Base-by-base conservation (phyloP, 2,113 vertebrate genomes). In the Crotalus viridis region DNA sequence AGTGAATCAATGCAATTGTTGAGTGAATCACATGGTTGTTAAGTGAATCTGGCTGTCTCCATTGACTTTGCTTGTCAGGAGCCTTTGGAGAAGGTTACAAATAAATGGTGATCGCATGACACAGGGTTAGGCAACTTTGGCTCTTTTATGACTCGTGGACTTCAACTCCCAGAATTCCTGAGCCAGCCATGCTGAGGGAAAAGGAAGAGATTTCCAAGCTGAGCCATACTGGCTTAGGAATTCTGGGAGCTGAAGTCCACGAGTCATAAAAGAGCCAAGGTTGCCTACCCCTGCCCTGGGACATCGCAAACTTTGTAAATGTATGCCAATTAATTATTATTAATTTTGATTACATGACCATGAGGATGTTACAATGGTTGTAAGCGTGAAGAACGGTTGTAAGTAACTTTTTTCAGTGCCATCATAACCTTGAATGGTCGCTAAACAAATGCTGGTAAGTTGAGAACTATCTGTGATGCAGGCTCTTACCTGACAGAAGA, bases 401-500 rank as follows among this genome's bases (percentile, higher is more conserved):
- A 46, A 46, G 43, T 33, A n/a, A 17, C 48, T 69, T 88, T 88
- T 33, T 19, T 21, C n/a, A 88, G 46, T 19, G 12, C 85, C 48
- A 51, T 51, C 48, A 51, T 24, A 12, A 10, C 10, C 26, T 61
- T 61, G 24, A 57, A 57, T 57, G 17, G 28, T 33, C 2, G 10
- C 64, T 69, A 6, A 33, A 51, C 3, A 13, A 48, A 92, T n/a
- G 12, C 13, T 15, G 24, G 1, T 4, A 57, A 24, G 4, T 81
- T 0, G 2, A 12, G 9, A 7, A 28, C 0, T 59, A 26, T 69
- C 21, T 64, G 55, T 7, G 19, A 90, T 46, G 3, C 8, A 64
- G 51, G 52, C 59, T 46, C 86, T 51, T 95, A 98, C 98, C 98
- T 96, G 96, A 93, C 98, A 98, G 92, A 92, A 96, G 0, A 97